phyloP scores from a whole-genome alignment of 1,140 invertebrate genomes.

The Phortica variegata region DNA sequence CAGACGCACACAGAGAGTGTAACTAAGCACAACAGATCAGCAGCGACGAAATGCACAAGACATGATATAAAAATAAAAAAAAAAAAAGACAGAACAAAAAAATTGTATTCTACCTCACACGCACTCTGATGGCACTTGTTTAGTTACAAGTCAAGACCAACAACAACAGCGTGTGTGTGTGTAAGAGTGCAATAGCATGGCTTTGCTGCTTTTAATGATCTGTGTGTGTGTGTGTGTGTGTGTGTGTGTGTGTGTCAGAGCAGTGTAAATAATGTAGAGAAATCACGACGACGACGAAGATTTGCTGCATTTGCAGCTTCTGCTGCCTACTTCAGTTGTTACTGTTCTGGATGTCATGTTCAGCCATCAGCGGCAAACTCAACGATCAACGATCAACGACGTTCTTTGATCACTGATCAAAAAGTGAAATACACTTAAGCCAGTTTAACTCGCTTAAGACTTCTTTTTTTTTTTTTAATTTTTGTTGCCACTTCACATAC shows the following conservation, averaged over 20 bases:
- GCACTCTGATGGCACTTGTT: constrained; percentile 2
- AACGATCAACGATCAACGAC: no score
- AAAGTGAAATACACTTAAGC: no score
- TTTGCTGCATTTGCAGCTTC: constrained; percentile 22
- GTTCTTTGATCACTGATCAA: no score
- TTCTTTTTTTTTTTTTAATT: no score
- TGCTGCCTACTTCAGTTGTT: no score
- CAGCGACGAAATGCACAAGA: constrained; percentile 16
- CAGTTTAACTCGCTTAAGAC: no score
- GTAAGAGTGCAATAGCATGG: constrained; percentile 19
- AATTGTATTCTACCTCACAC: constrained; percentile 14
- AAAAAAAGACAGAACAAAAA: no score
- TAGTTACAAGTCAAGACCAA: background rate
- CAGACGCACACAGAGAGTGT: background rate
- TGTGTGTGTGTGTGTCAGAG: constrained; percentile 5
- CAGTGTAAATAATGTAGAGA: constrained; percentile 1
- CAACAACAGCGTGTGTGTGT: background rate
- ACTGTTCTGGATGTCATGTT: no score
- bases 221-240: constrained; percentile 30
- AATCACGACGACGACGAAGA: constrained; percentile 14
- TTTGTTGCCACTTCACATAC: constrained; percentile 4
- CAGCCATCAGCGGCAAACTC: no score
- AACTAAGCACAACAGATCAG: background rate
- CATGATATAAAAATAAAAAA: no score
- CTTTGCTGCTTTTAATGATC: constrained; percentile 3